Evolutionary conservation across 2,113 vertebrate genomes (phyloP), one percentile per base, ranked within the genome.

Genomic region (Atrichornis clamosus): DNA sequence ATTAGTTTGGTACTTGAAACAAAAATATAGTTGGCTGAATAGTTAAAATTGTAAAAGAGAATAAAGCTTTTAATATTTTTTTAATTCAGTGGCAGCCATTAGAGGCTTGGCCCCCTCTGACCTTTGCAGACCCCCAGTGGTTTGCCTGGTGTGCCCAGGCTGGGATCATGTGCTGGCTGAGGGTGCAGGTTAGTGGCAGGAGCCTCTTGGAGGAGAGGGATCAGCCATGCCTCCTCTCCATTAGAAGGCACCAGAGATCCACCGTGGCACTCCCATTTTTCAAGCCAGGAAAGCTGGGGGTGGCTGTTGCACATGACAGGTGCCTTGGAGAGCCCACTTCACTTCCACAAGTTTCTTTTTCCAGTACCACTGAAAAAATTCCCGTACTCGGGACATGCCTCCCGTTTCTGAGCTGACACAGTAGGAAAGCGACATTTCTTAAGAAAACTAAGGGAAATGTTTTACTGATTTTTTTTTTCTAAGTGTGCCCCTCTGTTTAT

Each of bases 191-290:
- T 37, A 73, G 68, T 46, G 6, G 7, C 42, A 39, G 74, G 42
- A 77, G 32, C 17, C 24, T 19, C 41, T 44, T 1, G 11, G 15
- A 87, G 50, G 27, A 90, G 27, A 28, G 13, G 7, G 28, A 13
- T 26, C 15, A 63, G 58, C 72, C 10, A 15, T 19, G 27, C 32
- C n/a, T 87, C 32, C 33, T 91, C n/a, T 93, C 90, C 81, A 1
- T 84, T 81, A 87, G 90, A 93, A 81, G 93, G 94, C 92, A 89
- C 82, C 88, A 89, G 88, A 87, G 89, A 52, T 69, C 89, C 82
- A 32, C 41, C 4, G 2, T 3, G 2, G 15, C 4, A 2, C 27
- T 70, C 20, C 60, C 6, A 0, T 17, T 23, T 13, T 55, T 46
- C 11, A 8, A 49, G 3, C 27, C 7, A 2, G 35, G 37, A n/a